Evolutionary conservation across 2,797 vertebrate species (phyloP).

Genomic region (Pterois miles): DNA sequence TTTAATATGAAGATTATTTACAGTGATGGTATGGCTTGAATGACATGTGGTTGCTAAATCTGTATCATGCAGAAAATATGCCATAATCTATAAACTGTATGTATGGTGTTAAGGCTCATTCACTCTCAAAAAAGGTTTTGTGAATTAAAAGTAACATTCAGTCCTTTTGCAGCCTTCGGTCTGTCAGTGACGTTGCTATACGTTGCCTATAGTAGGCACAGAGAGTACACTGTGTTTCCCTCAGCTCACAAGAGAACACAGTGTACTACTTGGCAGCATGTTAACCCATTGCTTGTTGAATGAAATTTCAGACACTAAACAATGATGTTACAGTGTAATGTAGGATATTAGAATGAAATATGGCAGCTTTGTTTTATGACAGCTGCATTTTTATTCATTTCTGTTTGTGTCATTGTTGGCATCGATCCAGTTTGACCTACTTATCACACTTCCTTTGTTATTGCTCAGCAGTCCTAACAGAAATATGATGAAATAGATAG

Average conservation of each 20-base stretch:
- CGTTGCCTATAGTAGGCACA: constrained; percentile 39
- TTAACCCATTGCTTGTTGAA: not conserved
- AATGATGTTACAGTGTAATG: not conserved
- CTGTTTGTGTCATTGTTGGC: not conserved
- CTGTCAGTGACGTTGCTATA: constrained; percentile 27
- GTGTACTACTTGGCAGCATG: constrained; percentile 64
- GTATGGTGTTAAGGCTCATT: not conserved
- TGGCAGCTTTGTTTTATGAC: not conserved
- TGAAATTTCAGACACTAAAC: not conserved
- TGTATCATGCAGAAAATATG: not conserved
- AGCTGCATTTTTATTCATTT: not conserved
- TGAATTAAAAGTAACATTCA: not conserved
- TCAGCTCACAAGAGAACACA: constrained; percentile 57
- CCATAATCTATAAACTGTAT: not conserved
- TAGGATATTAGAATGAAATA: not conserved
- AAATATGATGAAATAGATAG: not conserved
- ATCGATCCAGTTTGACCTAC: constrained; percentile 35
- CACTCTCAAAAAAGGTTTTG: not conserved
- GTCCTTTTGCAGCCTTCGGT: not conserved
- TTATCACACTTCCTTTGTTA: constrained; percentile 31
- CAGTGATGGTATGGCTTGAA: not conserved
- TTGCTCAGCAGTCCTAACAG: not conserved
- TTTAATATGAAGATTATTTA: not conserved
- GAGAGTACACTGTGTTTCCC: constrained; percentile 40
- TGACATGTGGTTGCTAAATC: not conserved